Percentiles rank a stretch among this genome's conserved stretches.
Evolutionary conservation across 2,888 invertebrate genomes (phyloP).

Genomic region (Lydus trimaculatus): DNA sequence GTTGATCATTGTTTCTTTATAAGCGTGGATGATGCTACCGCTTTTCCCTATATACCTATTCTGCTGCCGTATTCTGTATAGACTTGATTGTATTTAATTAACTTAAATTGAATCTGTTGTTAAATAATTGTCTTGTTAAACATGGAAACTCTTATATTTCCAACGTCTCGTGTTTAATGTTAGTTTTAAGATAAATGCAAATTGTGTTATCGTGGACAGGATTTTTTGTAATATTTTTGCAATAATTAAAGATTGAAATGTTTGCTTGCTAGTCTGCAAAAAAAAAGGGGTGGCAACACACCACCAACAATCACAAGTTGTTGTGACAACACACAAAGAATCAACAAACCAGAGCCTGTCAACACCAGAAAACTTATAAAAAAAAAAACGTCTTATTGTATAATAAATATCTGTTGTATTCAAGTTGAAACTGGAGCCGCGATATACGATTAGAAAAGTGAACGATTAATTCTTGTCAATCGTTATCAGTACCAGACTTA

Average conservation of each 20-base stretch:
- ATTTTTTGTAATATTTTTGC: background rate
- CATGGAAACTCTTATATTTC: constrained; percentile 3
- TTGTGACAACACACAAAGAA: background rate
- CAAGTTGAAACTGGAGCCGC: background rate
- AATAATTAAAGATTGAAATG: background rate
- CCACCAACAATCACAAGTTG: background rate
- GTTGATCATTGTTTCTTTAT: no score
- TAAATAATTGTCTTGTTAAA: constrained; percentile 8
- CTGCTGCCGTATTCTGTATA: no score
- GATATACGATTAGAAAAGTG: constrained; percentile 1
- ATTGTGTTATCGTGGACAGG: background rate
- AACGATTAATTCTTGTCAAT: constrained; percentile 6
- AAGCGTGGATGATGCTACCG: no score
- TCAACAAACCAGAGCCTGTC: background rate
- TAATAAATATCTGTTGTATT: background rate
- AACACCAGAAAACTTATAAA: background rate
- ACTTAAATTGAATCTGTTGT: constrained; percentile 7
- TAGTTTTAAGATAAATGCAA: background rate
- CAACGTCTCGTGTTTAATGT: background rate
- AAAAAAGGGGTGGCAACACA: background rate
- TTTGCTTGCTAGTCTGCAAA: background rate
- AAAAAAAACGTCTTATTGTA: background rate
- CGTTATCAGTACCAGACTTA: background rate
- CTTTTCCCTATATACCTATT: no score
- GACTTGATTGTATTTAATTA: constrained; percentile 3